Base-by-base conservation (phyloP, 2,888 invertebrate species). In the Danaus chrysippus region DNA sequence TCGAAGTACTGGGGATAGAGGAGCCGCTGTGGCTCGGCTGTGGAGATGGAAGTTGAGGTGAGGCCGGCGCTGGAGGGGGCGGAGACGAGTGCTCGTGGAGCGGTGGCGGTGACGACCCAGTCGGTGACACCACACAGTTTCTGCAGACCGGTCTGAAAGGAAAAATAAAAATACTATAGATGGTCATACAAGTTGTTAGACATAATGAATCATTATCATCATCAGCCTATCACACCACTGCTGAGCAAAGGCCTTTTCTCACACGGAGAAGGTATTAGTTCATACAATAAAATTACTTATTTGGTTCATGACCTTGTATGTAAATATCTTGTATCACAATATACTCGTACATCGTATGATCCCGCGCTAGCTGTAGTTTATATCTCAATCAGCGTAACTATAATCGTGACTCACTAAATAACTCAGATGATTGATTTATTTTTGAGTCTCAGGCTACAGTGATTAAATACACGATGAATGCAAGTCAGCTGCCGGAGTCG, bases 81-180 rank as follows among this genome's bases (percentile, higher is more conserved):
- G 89, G 90, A 43, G 83, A 87, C 58, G 82, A 76, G 3, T 82
- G 80, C 73, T 86, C 85, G 72, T 84, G 85, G 1, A 84, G 81
- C 1, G 86, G 89, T 3, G 88, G 90, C 0, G 89, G 87, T 1
- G 89, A 86, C 6, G 90, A 87, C 0, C 90, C 81, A 34, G 92
- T 91, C 61, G 89, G 92, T 54, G 92, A 90, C 42, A 92, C 90
- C 84, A 95, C 95, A 92, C 96, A 96, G 91, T 95, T 95, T 66
- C 95, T 93, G 91, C 96, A 96, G 79, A 96, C 95, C 73, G 96
- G 95, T 81, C 96, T 96, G 93, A 73, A 82, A 86, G 79, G 68
- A 76, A 71, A 67, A 66, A 44, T 3, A 41, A 15, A 9, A 23
- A 13, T 52, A 54, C 17, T 3, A 58, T 54, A 46, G 10, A 41